Base-by-base conservation (phyloP, 2,113 vertebrate species). In the Isichthys henryi region DNA sequence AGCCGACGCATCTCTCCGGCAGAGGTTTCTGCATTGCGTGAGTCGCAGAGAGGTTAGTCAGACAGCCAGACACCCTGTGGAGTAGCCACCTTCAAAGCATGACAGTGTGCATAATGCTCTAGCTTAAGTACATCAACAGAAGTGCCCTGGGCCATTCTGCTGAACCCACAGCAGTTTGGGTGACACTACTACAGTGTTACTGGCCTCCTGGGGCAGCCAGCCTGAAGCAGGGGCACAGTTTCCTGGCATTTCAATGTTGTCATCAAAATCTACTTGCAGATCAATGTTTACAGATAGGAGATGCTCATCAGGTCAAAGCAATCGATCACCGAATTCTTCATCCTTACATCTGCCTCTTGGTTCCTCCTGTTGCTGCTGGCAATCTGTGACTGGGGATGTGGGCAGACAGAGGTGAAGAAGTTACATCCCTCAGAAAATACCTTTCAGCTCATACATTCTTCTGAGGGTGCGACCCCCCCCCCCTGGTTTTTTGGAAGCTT, bases 291-390 rank as follows among this genome's bases (percentile, higher is more conserved):
- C 93, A 3, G 96, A 94, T 31, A 97, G 1, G 97, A 96, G 77
- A 94, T 97, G 94, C 97, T 99, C 96, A 98, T 97, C 93, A 97
- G 94, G 91, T 96, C 96, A 90, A 97, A 97, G 92, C 95, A 97
- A n/a, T 98, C 97, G 95, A 99, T 95, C 86, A 97, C 98, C 46
- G 95, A 91, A 0, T 96, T 97, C 91, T 98, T 96, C 35, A 96
- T 89, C 92, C 93, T 96, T 90, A 98, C 96, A 93, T 98, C 97
- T 86, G 94, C 95, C 94, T 98, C 96, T 87, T 98, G 94, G 89
- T 95, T 97, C 88, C 94, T 95, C 90, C 96, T 95, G 27, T 96
- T 96, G 87, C 96, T 94, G 89, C 96, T 96, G 89, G 98, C 96
- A 83, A 95, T 91, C 98, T 99, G 89, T 89, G 93, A 46, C 31